Conservation (phyloP, 2,888 invertebrate genomes). For the Rhamphomyia laevipes region DNA sequence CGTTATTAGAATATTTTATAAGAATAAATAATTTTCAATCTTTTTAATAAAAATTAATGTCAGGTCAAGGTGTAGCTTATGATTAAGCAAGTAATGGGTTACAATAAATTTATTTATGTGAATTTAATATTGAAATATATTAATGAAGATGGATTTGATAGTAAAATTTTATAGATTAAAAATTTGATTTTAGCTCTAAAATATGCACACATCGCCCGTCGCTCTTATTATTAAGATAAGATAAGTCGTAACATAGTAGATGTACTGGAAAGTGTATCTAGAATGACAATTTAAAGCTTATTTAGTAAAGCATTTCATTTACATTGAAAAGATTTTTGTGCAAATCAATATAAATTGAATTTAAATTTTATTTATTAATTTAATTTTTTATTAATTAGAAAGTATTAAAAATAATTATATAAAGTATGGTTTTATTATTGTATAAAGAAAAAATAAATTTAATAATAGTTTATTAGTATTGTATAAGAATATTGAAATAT, state of each 20-base stretch:
- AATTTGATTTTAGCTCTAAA: conserved; percentile 51
- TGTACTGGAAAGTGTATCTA: too few relatives aligned
- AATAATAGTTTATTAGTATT: conserved; percentile 47
- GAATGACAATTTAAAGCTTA: too few relatives aligned
- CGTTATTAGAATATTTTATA: conserved; percentile 22
- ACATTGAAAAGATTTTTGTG: too few relatives aligned
- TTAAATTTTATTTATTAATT: conserved; percentile 24
- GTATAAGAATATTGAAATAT: conserved; percentile 44
- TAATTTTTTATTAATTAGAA: conserved; percentile 24
- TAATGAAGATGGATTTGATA: conserved; percentile 53
- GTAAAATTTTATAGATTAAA: conserved; percentile 43
- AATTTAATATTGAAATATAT: conserved; percentile 40
- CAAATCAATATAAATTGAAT: conserved; percentile 19
- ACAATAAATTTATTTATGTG: conserved; percentile 45
- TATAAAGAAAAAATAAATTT: conserved; percentile 41
- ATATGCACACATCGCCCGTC: conserved; percentile 69
- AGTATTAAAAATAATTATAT: conserved; percentile 39
- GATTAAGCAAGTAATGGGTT: conserved; percentile 52
- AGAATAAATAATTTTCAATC: conserved; percentile 41
- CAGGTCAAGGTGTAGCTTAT: conserved; percentile 63
- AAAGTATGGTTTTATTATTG: conserved; percentile 38
- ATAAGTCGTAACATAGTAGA: too few relatives aligned
- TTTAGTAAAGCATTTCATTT: too few relatives aligned
- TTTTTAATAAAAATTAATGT: conserved; percentile 41
- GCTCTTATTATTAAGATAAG: too few relatives aligned